phyloP scores from a whole-genome alignment of 2,113 vertebrate species.

The Ursus arctos region DNA sequence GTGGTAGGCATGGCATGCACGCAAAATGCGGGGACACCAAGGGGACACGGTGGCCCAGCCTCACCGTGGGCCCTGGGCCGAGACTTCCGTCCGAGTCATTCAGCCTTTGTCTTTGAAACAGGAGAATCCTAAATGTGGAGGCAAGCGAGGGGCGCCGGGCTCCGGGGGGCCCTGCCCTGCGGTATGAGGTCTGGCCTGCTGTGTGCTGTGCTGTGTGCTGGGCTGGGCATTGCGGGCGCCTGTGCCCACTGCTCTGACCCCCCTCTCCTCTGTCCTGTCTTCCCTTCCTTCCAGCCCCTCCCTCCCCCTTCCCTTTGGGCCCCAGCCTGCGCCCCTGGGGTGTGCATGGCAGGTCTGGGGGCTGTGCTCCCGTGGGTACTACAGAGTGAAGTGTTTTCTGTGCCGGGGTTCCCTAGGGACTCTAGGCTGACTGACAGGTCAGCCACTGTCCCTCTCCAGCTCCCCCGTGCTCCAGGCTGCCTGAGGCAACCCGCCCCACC shows the following conservation, averaged over 20 bases:
- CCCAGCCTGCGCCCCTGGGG: background rate
- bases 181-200: conserved; percentile 89
- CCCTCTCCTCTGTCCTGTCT: background rate
- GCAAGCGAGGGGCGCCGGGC: conserved; percentile 84
- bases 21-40: background rate
- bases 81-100: conserved; percentile 66
- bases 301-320: background rate
- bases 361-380: no score
- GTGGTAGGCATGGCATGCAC: no score
- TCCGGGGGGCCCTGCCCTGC: conserved; percentile 88
- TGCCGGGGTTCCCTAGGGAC: rapidly evolving
- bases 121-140: conserved; percentile 79
- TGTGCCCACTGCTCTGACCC: background rate
- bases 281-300: background rate
- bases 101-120: conserved; percentile 88
- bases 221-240: conserved; percentile 42
- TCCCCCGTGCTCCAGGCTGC: background rate
- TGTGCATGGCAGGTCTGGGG: background rate
- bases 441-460: background rate
- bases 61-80: background rate
- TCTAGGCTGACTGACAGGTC: background rate
- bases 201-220: conserved; percentile 71
- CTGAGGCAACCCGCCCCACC: background rate
- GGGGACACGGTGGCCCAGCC: background rate
- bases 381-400: background rate